A percentile compares a stretch with the other conserved stretches of the same genome.
These are phyloP conservation scores for Diachrysia chrysitis DNA, from an alignment of 2,888 invertebrate genomes.

Conservation along the genomic window DNA sequence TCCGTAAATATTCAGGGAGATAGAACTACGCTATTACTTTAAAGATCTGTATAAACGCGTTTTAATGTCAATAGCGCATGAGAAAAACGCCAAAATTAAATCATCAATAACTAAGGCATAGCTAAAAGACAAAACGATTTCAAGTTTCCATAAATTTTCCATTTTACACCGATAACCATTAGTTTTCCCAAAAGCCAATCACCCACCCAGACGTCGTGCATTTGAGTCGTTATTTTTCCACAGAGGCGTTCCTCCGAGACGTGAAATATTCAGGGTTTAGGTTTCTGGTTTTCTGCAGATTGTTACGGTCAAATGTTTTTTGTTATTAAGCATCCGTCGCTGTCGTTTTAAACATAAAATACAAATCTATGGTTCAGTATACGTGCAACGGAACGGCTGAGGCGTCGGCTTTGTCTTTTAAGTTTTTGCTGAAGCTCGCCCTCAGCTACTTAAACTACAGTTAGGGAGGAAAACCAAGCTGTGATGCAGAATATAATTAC, in stretches of 20 bases:
- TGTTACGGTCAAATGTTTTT: too few relatives aligned
- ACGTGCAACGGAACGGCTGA: background rate
- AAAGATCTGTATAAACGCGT: too few relatives aligned
- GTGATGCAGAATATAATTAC: background rate
- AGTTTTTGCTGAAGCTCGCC: background rate
- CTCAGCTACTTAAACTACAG: slow-evolving; percentile 1
- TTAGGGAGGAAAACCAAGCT: background rate
- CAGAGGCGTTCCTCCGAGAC: background rate
- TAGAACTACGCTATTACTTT: background rate
- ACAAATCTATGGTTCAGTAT: too few relatives aligned
- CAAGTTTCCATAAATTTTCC: background rate
- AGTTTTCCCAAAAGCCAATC: background rate
- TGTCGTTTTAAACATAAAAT: too few relatives aligned
- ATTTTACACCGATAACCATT: background rate
- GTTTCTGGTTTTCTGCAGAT: too few relatives aligned
- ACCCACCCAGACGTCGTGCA: slow-evolving; percentile 36
- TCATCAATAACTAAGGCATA: too few relatives aligned
- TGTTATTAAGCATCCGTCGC: too few relatives aligned
- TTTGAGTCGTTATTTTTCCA: background rate
- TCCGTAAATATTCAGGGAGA: background rate
- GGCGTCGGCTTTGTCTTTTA: background rate
- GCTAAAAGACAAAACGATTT: background rate
- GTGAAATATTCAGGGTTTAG: too few relatives aligned
- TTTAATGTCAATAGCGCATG: too few relatives aligned
- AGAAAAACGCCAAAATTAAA: too few relatives aligned